A percentile compares a stretch with the other conserved stretches of the same genome.
These are phyloP conservation scores for Falco berigora DNA, from an alignment of 2,797 vertebrate genomes.

Conservation along the genomic window DNA sequence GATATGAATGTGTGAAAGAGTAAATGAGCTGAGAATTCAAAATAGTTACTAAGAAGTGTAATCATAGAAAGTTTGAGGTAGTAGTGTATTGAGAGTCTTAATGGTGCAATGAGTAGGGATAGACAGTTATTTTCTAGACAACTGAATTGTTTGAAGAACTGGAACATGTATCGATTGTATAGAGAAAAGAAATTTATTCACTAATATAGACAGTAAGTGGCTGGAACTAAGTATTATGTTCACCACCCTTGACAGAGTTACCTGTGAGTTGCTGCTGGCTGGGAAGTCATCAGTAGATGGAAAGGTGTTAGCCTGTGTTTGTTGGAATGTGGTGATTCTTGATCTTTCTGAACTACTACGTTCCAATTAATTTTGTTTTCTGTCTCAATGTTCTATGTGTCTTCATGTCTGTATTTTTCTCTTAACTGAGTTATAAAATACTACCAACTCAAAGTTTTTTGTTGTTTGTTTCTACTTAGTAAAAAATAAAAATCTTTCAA, in stretches of 20 bases:
- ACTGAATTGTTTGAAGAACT: background rate
- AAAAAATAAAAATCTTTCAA: background rate
- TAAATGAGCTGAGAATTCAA: background rate
- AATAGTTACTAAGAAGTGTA: background rate
- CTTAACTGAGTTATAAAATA: background rate
- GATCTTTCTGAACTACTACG: background rate
- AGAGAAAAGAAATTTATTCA: background rate
- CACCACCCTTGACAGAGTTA: background rate
- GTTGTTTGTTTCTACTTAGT: background rate
- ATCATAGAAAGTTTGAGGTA: background rate
- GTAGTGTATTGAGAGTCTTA: background rate
- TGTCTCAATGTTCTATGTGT: background rate
- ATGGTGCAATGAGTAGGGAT: background rate
- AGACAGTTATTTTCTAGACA: background rate
- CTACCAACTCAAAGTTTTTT: background rate
- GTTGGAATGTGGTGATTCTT: background rate
- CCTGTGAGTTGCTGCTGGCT: background rate
- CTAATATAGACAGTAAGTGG: background rate
- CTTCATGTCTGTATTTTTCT: background rate
- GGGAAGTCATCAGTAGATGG: background rate
- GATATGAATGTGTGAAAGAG: background rate
- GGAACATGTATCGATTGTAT: background rate
- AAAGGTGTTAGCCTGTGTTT: background rate
- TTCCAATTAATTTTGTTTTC: background rate
- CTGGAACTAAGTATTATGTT: background rate